Base-by-base conservation (phyloP, 2,113 vertebrate species). In the Ochotona curzoniae region DNA sequence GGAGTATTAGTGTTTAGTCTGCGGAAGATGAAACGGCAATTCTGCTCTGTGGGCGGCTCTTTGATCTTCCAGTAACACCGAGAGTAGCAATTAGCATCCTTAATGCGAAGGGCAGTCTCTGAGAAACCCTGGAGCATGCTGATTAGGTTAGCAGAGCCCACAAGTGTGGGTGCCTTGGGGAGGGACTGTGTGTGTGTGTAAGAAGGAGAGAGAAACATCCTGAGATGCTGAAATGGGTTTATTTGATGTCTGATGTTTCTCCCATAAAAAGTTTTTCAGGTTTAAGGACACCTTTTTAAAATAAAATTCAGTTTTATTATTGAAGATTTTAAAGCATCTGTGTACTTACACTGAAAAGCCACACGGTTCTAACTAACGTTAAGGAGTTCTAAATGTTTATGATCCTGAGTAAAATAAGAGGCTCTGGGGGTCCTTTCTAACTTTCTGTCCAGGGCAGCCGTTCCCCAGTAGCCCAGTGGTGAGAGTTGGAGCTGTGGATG, bases 21-120 rank as follows among this genome's bases (percentile, higher is more conserved):
- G 92, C 61, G 89, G 83, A 89, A 94, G 94, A 96, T 96, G 96
- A 97, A 97, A 93, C 26, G 44, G 51, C 67, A n/a, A 93, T 87
- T 92, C 63, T 35, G 76, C 83, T 93, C 93, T 90, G 97, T 96
- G 91, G 96, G 96, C 87, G 91, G 93, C 49, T 87, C 95, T 97
- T 97, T 97, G 97, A 97, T 97, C 96, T 96, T 95, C 80, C 89
- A 94, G 95, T 96, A 94, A 96, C 95, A 96, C 94, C 96, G 91
- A 91, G 95, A 91, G 96, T 95, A 96, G 93, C 96, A 96, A 96
- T 97, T 97, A 97, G 94, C 95, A 96, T 96, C 95, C 76, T 93
- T 96, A 96, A 96, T 95, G 83, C 94, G 74, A 89, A 95, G 75
- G 87, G 93, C 90, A 96, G 94, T 96, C 94, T 92, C 94, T 94